Conservation (phyloP, 2,888 invertebrate species). For the Hydriomena furcata region DNA sequence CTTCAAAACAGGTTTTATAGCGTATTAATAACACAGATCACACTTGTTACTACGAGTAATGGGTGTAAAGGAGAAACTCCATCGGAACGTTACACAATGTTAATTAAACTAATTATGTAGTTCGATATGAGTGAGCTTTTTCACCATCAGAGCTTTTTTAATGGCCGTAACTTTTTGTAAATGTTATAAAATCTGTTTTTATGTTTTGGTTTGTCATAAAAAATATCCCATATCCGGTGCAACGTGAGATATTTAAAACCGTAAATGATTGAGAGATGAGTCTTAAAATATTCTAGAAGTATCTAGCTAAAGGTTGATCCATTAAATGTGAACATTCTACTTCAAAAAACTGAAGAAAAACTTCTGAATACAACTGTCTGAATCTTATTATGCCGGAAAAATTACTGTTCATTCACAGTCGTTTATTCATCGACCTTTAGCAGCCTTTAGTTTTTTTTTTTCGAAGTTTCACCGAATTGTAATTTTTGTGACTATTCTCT, state of each 20-base stretch:
- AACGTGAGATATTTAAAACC: not conserved
- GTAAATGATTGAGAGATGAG: no score
- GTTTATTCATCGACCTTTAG: no score
- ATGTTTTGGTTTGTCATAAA: not conserved
- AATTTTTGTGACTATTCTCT: no score
- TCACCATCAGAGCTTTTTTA: constrained; percentile 28
- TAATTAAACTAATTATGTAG: constrained; percentile 73
- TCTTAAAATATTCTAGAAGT: no score
- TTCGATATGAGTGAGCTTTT: constrained; percentile 51
- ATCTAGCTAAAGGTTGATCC: no score
- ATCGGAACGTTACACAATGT: constrained; percentile 58
- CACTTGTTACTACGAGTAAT: not conserved
- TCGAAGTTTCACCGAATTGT: no score
- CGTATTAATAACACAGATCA: constrained; percentile 27
- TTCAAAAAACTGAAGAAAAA: no score
- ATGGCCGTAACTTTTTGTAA: constrained; percentile 4
- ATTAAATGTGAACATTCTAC: no score
- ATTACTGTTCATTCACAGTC: no score
- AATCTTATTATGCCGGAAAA: no score
- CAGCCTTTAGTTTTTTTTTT: constrained; percentile 8
- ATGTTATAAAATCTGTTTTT: not conserved
- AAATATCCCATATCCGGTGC: constrained; percentile 1
- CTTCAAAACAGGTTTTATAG: constrained; percentile 42
- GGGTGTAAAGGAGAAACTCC: constrained; percentile 38
- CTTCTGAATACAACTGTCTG: no score